These are phyloP conservation scores for Sceloporus tristichus DNA, from an alignment of 2,113 vertebrate genomes.

Conservation along the genomic window DNA sequence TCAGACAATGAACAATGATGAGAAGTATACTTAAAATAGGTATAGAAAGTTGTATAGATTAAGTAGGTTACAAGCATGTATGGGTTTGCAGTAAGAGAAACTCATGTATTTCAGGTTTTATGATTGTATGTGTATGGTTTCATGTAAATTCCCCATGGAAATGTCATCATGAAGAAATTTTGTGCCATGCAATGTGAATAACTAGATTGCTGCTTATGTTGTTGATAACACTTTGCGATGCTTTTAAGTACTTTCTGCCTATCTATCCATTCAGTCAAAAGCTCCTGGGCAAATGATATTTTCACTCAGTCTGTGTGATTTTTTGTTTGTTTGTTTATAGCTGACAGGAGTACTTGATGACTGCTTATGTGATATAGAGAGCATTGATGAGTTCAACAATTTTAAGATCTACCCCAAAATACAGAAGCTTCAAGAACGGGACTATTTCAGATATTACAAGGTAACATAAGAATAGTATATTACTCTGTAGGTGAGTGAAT, in stretches of 20 bases:
- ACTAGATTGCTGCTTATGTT: neutral
- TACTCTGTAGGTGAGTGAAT: slow-evolving; percentile 34
- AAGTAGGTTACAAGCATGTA: neutral
- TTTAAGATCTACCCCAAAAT: slow-evolving; percentile 94
- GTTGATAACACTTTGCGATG: neutral
- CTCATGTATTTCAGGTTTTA: neutral
- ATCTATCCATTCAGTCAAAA: neutral
- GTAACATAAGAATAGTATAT: slow-evolving; percentile 70
- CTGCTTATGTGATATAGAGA: slow-evolving; percentile 96
- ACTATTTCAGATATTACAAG: slow-evolving; percentile 98
- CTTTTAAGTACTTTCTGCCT: neutral
- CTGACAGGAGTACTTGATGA: slow-evolving; percentile 94
- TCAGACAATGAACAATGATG: neutral
- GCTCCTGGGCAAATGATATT: neutral
- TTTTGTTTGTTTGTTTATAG: slow-evolving; percentile 69
- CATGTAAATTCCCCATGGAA: neutral
- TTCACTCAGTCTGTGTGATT: neutral
- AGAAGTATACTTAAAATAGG: neutral
- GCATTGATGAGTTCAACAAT: slow-evolving; percentile 98
- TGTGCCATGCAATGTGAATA: neutral
- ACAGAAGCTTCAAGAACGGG: slow-evolving; percentile 88
- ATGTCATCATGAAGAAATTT: too few species aligned
- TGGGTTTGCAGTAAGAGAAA: neutral
- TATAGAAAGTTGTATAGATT: neutral
- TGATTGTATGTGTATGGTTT: neutral